phyloP scores from a whole-genome alignment of 2,113 vertebrate genomes.

The Melanocharis versteri region DNA sequence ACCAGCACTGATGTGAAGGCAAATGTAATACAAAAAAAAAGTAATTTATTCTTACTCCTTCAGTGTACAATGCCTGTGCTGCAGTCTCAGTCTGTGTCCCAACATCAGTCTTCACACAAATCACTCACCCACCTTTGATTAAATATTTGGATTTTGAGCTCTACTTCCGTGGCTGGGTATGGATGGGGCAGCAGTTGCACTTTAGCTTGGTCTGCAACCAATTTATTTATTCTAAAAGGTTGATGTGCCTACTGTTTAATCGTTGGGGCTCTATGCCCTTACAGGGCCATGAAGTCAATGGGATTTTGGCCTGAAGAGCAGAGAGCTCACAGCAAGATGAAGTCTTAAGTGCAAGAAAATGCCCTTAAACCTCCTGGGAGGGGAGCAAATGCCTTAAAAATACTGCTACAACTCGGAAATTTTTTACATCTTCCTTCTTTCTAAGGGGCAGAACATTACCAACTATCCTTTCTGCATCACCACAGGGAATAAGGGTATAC shows the following conservation, averaged over 20 bases:
- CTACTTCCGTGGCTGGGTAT: not conserved
- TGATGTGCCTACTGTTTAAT: not conserved
- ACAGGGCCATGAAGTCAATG: not conserved
- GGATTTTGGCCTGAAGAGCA: not conserved
- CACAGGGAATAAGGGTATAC: not conserved
- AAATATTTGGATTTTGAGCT: constrained; percentile 8
- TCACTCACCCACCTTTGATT: not conserved
- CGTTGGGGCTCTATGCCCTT: not conserved
- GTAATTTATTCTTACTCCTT: not conserved
- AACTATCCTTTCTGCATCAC: not conserved
- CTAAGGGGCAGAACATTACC: not conserved
- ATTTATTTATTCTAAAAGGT: not conserved
- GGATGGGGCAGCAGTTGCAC: not conserved
- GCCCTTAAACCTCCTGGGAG: not conserved
- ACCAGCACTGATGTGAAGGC: not conserved
- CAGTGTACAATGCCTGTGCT: not conserved
- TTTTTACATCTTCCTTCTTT: not conserved
- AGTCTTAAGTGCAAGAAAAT: not conserved
- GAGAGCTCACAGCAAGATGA: not conserved
- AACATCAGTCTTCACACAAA: not conserved
- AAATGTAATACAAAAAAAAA: not conserved
- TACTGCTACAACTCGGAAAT: not conserved
- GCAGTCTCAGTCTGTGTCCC: not conserved
- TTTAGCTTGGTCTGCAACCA: not conserved
- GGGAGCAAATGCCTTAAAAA: not conserved